Evolutionary conservation across 2,888 invertebrate genomes (phyloP), one percentile per base, ranked within the genome.

Genomic region (Drosophila cyrtoloma): DNA sequence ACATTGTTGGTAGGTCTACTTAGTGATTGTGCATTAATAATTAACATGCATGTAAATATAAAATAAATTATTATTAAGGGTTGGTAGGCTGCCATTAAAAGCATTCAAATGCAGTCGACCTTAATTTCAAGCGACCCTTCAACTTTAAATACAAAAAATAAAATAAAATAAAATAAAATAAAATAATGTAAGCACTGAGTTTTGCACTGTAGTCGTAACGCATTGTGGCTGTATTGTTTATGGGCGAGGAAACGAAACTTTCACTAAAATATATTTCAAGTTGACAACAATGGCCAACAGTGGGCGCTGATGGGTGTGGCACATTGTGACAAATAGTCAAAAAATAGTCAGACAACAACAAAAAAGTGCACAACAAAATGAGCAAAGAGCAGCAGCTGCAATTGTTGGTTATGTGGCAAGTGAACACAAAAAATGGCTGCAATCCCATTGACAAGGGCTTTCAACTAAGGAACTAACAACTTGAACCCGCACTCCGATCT

Each of bases 251-350:
- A 52, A n/a, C 19, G 7, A 58, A 73, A 65, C 55, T 65, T 56
- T 44, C 22, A 51, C 32, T 28, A 28, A 59, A 50, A 53, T 28
- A 60, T 65, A 64, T 60, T 64, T 60, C 57, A 74, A 59, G 55
- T 65, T 60, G 66, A 60, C 73, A 65, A 73, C 73, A 65, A 73
- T 65, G 50, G 59, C 44, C 56, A 67, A 60, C 35, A 35, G 39
- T 55, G 26, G 28, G 57, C 66, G 39, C 22, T 37, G 35, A 16
- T 56, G 64, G 57, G 64, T 64, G 52, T 35, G 64, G 35, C 57
- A 35, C 39, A 37, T 28, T 22, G 44, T 32, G 66, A 30, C 35
- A 68, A 47, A 63, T 51, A 44, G 42, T 22, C 10, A 10, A 39
- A 42, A 33, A 16, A 39, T 33, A 16, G 14, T 35, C 32, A 14